These are phyloP conservation scores for Parauchenoglanis ngamensis DNA, from an alignment of 2,797 vertebrate genomes.

Conservation along the genomic window DNA sequence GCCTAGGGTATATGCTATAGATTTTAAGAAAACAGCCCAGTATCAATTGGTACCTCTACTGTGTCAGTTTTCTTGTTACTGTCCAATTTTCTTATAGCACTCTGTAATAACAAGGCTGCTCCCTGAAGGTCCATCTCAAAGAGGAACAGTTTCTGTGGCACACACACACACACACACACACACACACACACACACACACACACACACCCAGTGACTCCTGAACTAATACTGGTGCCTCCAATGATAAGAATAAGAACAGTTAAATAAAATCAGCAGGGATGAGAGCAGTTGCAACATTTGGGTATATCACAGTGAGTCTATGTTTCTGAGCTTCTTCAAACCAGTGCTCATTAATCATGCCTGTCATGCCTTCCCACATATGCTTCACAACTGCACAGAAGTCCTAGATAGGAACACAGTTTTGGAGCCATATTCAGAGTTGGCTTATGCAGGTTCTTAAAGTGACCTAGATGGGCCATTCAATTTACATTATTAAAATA, in stretches of 20 bases:
- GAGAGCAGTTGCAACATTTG: background rate
- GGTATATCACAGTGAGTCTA: background rate
- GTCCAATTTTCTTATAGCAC: slow-evolving; percentile 81
- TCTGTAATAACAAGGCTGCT: slow-evolving; percentile 79
- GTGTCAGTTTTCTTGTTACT: slow-evolving; percentile 66
- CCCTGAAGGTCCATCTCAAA: slow-evolving; percentile 78
- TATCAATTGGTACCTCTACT: slow-evolving; percentile 73
- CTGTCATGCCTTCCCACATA: background rate
- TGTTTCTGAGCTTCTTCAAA: background rate
- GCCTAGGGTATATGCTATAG: background rate
- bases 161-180: background rate
- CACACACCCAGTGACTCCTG: background rate
- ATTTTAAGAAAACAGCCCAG: background rate
- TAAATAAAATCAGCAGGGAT: background rate
- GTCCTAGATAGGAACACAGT: background rate
- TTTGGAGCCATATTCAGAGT: background rate
- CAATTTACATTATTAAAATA: too few species aligned
- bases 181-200: background rate
- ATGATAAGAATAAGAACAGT: background rate
- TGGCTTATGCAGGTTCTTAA: background rate
- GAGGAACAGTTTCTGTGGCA: slow-evolving; percentile 81
- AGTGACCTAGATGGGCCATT: background rate
- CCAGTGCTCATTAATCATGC: background rate
- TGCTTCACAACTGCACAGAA: background rate
- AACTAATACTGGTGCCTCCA: background rate